Evolutionary conservation across 2,797 vertebrate species (phyloP), one percentile per base, ranked within the genome.

Genomic region (Miichthys miiuy): DNA sequence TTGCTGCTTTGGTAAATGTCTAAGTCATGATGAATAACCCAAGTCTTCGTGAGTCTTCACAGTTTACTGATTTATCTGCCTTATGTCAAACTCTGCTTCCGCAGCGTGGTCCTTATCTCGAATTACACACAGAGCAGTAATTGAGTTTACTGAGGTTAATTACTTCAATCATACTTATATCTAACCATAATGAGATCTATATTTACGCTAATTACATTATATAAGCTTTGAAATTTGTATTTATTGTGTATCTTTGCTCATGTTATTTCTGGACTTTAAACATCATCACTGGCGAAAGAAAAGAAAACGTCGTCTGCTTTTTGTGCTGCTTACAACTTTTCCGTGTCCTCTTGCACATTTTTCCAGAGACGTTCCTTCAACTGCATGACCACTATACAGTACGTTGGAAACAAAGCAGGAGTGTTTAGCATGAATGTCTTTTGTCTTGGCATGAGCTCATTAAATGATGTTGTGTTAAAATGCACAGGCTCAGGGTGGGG

Each of bases 361-460:
- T 48, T 54, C 23, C 17, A 56, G 63, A 42, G 65, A 34, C 17
- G 18, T 41, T 50, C 55, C n/a, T 1, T 68, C 64, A 27, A 10
- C 72, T 72, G 68, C 30, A n/a, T 61, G 27, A 65, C 21, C 46
- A 14, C 2, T 20, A 11, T 46, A 55, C 82, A 38, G 61, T 61
- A 7, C 12, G 34, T 57, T 10, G 18, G 23, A 70, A 80, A 76
- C 70, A 68, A 79, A 82, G 79, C 60, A 42, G n/a, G 10, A 65
- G 34, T 73, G 75, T 73, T 80, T 6, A 27, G 25, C 68, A 30
- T 44, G 47, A 65, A 41, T n/a, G 57, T 68, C 73, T 81, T 75
- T 84, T 88, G 85, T 87, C 87, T 89, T 83, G 44, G 9, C 27
- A n/a, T 60, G 63, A 75, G 61, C 82, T 89, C 84, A 64, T 93